Conservation (phyloP, 2,113 vertebrate genomes). For the Austrofundulus limnaeus region DNA sequence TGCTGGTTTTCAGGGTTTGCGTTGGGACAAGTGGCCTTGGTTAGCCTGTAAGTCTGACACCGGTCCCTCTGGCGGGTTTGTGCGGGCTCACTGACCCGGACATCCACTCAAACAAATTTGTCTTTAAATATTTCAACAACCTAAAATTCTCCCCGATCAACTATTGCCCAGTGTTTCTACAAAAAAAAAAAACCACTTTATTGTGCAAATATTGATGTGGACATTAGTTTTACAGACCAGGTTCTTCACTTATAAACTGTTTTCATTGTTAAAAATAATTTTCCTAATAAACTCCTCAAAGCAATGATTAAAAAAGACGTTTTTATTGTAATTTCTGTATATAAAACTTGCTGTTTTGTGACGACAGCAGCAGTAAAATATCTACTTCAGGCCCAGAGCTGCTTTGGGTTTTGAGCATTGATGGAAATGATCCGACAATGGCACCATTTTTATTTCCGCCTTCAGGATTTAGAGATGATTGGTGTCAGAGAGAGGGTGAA, state of each 20-base stretch:
- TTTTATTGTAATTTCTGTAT: too few relatives aligned
- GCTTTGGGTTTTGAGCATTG: too few relatives aligned
- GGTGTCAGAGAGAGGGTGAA: constrained; percentile 52
- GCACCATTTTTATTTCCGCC: neutral
- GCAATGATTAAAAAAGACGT: too few relatives aligned
- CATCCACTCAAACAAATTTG: neutral
- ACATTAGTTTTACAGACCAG: too few relatives aligned
- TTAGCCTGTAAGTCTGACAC: neutral
- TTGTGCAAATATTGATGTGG: neutral
- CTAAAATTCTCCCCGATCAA: neutral
- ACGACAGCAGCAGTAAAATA: too few relatives aligned
- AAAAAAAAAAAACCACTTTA: neutral
- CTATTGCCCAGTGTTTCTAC: neutral
- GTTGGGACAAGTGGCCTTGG: neutral
- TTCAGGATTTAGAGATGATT: constrained; percentile 42
- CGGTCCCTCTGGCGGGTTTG: neutral
- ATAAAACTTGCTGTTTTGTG: too few relatives aligned
- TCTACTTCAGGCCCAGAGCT: too few relatives aligned
- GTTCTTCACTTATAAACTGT: too few relatives aligned
- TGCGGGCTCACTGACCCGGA: neutral
- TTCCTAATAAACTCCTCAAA: too few relatives aligned
- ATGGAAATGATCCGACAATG: too few relatives aligned
- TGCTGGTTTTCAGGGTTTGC: neutral
- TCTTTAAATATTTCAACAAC: constrained; percentile 1
- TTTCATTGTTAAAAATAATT: too few relatives aligned